Base-by-base conservation (phyloP, 2,797 vertebrate species). In the Myripristis murdjan region DNA sequence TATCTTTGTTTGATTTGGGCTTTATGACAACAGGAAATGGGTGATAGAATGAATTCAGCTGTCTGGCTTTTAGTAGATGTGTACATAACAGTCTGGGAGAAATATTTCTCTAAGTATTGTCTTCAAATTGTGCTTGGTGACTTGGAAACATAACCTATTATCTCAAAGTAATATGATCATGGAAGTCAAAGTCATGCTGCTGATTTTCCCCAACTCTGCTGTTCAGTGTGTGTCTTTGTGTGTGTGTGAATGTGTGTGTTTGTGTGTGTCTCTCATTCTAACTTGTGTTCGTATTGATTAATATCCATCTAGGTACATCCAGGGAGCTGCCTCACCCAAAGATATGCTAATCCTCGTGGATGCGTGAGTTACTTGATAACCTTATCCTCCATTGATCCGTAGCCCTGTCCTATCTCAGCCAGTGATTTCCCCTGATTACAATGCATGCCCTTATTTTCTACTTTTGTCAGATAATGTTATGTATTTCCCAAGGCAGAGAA, bases 261-360 rank as follows among this genome's bases (percentile, higher is more conserved):
- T 75, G 33, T 79, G 43, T 76, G 41, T 75, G 52, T 78, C 16
- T 82, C 84, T 95, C 87, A 80, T 20, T 58, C 10, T 28, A 62
- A 20, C 52, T 71, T 71, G 1, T 51, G 3, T 75, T 61, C 70
- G 68, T 22, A 37, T 64, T 72, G 24, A 49, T 73, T 73, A 14
- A 62, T 54, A 1, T 77, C n/a, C 53, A 48, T 81, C 54, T 88
- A 99, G 98, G 98, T 99, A 99, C 75, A 99, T 99, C 69, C 98
- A 99, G 90, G 98, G 98, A 75, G 98, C 98, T 43, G 96, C 98
- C 15, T 99, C 98, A 65, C 98, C 98, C 63, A 99, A 99, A 92
- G 97, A 99, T 84, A 99, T 99, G 98, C 95, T 99, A 73, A 99
- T 99, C 85, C 92, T 99, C 83, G 97, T 99, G 81, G 98, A 99